Evolutionary conservation across 2,888 invertebrate species (phyloP), one percentile per base, ranked within the genome.

Genomic region (Phortica okadai): DNA sequence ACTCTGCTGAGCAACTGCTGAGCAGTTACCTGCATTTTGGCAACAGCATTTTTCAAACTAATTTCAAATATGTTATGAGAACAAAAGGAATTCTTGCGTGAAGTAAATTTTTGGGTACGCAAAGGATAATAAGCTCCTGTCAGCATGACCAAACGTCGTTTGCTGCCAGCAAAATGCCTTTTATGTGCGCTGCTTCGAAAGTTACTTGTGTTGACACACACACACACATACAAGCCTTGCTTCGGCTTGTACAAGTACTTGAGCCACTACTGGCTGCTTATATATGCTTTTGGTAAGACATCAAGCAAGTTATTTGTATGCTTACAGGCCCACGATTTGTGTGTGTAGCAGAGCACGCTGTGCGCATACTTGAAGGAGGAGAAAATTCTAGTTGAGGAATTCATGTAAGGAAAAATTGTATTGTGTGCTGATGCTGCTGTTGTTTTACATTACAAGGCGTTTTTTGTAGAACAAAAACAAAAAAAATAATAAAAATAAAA

Each of bases 41-140:
- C 74, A 54, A 74, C 8, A 66, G 56, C 67, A 74, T 81, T 79
- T 82, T 78, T 66, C 77, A 75, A 83, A 82, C 82, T 82, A 79
- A 82, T 82, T 82, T 81, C 25, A 83, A 83, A 83, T 81, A 80
- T 83, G 82, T 78, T 79, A 79, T 81, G 81, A 79, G 83, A 83
- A 83, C 84, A 83, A 83, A 83, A 81, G 83, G 82, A 83, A 83
- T 83, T 83, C 84, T 80, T 83, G 82, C 82, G 83, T 83, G 83
- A 80, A 84, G 81, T 82, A 81, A 84, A 83, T 84, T 83, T 84
- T 79, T 78, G 81, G 80, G 16, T 81, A 82, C 76, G 76, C 25
- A 66, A 45, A 74, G 44, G 80, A 84, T 81, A 84, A 83, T 83
- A 84, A 81, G 83, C 83, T 81, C n/a, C 82, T 79, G 83, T 83